Evolutionary conservation across 2,888 invertebrate genomes (phyloP), one percentile per base, ranked within the genome.

Genomic region (Morinoia aosen): DNA sequence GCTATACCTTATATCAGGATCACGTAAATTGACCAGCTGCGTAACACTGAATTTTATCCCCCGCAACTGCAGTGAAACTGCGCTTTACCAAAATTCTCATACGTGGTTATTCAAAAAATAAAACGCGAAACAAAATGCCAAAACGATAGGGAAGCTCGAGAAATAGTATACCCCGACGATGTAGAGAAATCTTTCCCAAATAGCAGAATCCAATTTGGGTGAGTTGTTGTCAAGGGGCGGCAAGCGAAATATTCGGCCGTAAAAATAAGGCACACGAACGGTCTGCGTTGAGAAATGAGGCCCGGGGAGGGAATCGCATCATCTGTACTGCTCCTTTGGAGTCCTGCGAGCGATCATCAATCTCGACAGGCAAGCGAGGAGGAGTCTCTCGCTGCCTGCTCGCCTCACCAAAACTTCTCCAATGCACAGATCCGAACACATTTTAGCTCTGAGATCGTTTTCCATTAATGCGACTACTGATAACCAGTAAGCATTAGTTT

Each of bases 321-420:
- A 93, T 93, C 93, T 93, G 93, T 93, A 93, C 39, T 48, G 93
- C 57, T 93, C 93, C 93, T 93, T 93, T 93, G 56, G 57, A 57
- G 57, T 93, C 57, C 57, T 8, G 57, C 25, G 93, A 57, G 12
- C 58, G 93, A 57, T 57, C 93, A 93, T 93, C 93, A 93, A 93
- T 93, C 93, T 93, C 57, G 57, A 93, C 57, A 48, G 48, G 57
- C 93, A n/a, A 76, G 40, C 90, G 90, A 90, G 40, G 64, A 16
- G 64, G 90, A 90, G 14, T 33, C 40, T 40, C 33, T 88, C 88
- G 19, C 90, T 40, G 90, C 90, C 48, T 90, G 90, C 90, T 5
- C 16, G 25, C 33, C 76, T 19, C 25, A 10, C 76, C 8, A 76
- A 76, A 76, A 76, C 25, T 76, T 25, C 76, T 76, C 76, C 76